Conservation (phyloP, 2,888 invertebrate genomes). For the Camptogramma bilineatum region DNA sequence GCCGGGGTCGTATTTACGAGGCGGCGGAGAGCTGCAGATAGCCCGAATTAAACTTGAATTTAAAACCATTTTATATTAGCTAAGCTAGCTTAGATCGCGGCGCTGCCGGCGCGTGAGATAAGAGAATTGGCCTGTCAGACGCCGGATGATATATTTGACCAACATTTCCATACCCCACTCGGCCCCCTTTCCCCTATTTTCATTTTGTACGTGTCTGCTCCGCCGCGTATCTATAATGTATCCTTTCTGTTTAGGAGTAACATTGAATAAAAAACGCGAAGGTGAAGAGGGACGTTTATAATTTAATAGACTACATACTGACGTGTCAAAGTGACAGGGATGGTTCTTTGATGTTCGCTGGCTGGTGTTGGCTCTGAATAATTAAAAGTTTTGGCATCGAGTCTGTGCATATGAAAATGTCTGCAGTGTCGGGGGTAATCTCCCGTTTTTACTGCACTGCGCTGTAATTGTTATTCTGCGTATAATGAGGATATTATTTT, state of each 20-base stretch:
- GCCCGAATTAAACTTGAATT: conserved; percentile 85
- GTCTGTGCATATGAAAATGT: conserved; percentile 53
- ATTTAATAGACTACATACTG: conserved; percentile 73
- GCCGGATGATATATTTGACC: conserved; percentile 95
- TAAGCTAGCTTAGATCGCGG: conserved; percentile 85
- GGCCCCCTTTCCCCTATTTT: conserved; percentile 78
- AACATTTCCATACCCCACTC: conserved; percentile 91
- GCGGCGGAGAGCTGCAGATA: conserved; percentile 76
- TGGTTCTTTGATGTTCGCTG: conserved; percentile 51
- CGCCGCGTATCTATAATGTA: conserved; percentile 81
- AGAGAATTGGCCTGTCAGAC: conserved; percentile 96
- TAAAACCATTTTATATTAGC: conserved; percentile 86
- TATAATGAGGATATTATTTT: conserved; percentile 57
- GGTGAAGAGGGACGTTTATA: conserved; percentile 72
- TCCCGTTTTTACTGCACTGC: conserved; percentile 65
- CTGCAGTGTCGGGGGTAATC: conserved; percentile 54
- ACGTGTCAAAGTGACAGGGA: conserved; percentile 66
- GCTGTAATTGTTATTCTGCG: conserved; percentile 58
- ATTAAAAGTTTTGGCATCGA: conserved; percentile 69
- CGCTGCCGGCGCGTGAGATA: conserved; percentile 88
- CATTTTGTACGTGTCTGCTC: conserved; percentile 85
- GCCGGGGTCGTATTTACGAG: conserved; percentile 73
- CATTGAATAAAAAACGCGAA: conserved; percentile 77
- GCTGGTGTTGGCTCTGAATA: conserved; percentile 57
- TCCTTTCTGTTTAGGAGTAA: conserved; percentile 78